Conservation (phyloP, 2,797 vertebrate species). For the Acanthurus lineatus region DNA sequence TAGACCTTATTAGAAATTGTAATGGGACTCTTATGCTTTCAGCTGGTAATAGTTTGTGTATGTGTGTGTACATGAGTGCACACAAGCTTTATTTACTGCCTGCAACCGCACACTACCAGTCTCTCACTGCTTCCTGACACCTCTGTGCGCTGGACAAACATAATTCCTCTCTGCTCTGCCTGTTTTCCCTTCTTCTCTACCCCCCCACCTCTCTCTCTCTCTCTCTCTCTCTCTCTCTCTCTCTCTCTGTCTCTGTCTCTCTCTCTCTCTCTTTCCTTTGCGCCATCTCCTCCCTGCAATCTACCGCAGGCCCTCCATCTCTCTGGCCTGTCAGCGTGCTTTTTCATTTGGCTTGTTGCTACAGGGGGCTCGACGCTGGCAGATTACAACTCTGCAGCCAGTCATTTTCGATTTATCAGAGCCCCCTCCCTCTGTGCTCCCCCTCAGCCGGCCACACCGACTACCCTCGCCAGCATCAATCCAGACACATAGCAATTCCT, state of each 20-base stretch:
- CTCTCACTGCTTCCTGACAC: slow-evolving; percentile 52
- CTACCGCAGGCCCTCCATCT: slow-evolving; percentile 85
- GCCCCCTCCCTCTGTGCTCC: slow-evolving; percentile 56
- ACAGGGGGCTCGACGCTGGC: slow-evolving; percentile 88
- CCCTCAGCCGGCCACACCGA: slow-evolving; percentile 84
- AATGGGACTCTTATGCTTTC: slow-evolving; percentile 67
- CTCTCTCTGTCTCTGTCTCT: slow-evolving; percentile 1
- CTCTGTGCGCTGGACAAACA: slow-evolving; percentile 60
- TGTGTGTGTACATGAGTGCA: slow-evolving; percentile 15
- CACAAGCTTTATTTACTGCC: slow-evolving; percentile 62
- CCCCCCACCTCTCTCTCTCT: not conserved
- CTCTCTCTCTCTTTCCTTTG: slow-evolving; percentile 38
- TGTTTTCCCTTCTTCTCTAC: slow-evolving; percentile 37
- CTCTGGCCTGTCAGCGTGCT: slow-evolving; percentile 81
- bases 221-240: not conserved
- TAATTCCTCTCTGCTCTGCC: slow-evolving; percentile 49
- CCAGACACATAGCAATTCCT: slow-evolving; percentile 86
- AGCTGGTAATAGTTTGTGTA: slow-evolving; percentile 49
- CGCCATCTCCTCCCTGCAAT: slow-evolving; percentile 73
- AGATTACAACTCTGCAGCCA: slow-evolving; percentile 91
- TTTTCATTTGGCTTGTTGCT: slow-evolving; percentile 89
- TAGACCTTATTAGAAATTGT: slow-evolving; percentile 73
- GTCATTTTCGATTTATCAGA: slow-evolving; percentile 93
- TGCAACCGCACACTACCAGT: slow-evolving; percentile 44
- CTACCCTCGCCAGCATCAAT: slow-evolving; percentile 84